Evolutionary conservation across 2,797 vertebrate species (phyloP), one percentile per base, ranked within the genome.

Genomic region (Bradypodion pumilum): DNA sequence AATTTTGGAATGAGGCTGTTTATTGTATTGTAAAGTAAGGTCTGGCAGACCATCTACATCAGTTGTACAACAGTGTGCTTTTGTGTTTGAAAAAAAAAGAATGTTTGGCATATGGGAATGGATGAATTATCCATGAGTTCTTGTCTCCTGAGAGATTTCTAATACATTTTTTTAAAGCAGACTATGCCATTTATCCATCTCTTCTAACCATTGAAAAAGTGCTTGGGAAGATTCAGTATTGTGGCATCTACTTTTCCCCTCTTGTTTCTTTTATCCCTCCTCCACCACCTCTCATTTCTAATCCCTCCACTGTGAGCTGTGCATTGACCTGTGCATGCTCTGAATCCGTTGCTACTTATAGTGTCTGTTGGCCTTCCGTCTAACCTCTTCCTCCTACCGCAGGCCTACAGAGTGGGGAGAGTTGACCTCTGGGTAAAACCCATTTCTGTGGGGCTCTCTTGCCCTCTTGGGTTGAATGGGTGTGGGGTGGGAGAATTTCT

Each of bases 351-450:
- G 75, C 68, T 88, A 70, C 65, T 89, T 89, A 87, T 29, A 84
- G 0, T 75, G 82, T 81, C 83, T 90, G 78, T 68, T 52, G 77
- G 80, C 76, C 72, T 85, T 68, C 84, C 44, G 25, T 19, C 27
- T 65, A 80, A 89, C 82, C 86, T 86, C 40, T 91, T 80, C 27
- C 19, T 56, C 13, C 13, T 56, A 5, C 21, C 91, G 56, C 56
- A 78, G 87, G 86, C 79, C 88, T 89, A 62, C 5, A 2, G 44
- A 72, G 84, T 83, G 0, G 2, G 74, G 84, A 91, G 85, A 76
- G 86, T 90, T 91, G 91, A 89, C 87, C 87, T 91, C 81, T 91
- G 60, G 49, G 35, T 89, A 92, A 88, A 65, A 89, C 84, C 52
- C 66, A 12, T 60, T 91, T 91, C 89, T 85, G 86, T 82, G 73